phyloP scores from a whole-genome alignment of 2,888 invertebrate species.

The Polymixis lichenea region DNA sequence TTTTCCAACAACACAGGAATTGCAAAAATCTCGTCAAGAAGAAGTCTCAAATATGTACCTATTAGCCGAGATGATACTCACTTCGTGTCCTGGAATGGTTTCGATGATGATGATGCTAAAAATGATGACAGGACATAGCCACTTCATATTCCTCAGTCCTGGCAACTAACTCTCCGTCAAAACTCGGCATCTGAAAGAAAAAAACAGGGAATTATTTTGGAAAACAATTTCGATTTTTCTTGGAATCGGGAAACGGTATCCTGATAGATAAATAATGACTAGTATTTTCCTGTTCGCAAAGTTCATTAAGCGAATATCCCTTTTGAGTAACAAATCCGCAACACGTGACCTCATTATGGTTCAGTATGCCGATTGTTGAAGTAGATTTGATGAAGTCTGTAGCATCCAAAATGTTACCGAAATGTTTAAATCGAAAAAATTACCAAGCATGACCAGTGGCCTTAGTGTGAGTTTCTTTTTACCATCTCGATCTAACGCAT shows the following conservation, averaged over 20 bases:
- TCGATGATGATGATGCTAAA: constrained; percentile 77
- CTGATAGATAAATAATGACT: constrained; percentile 26
- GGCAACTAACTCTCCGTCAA: constrained; percentile 68
- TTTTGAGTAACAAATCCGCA: constrained; percentile 22
- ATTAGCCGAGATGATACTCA: constrained; percentile 69
- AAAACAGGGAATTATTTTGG: not conserved
- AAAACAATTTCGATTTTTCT: not conserved
- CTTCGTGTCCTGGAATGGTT: constrained; percentile 74
- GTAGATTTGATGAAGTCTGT: not conserved
- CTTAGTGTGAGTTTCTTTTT: no score
- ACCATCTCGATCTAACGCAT: no score
- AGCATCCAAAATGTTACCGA: not conserved
- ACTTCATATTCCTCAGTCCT: constrained; percentile 82
- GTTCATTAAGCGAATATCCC: constrained; percentile 23
- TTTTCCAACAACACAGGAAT: no score
- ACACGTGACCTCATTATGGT: constrained; percentile 37
- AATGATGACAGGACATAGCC: constrained; percentile 77
- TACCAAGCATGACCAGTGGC: no score
- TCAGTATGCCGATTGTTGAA: not conserved
- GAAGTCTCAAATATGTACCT: not conserved
- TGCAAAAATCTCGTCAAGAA: not conserved
- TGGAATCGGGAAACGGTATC: constrained; percentile 9
- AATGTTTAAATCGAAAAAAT: not conserved
- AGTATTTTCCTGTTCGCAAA: constrained; percentile 36
- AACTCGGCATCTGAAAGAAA: constrained; percentile 79